Evolutionary conservation across 2,113 vertebrate genomes (phyloP).

Genomic region (Gracilinanus agilis): DNA sequence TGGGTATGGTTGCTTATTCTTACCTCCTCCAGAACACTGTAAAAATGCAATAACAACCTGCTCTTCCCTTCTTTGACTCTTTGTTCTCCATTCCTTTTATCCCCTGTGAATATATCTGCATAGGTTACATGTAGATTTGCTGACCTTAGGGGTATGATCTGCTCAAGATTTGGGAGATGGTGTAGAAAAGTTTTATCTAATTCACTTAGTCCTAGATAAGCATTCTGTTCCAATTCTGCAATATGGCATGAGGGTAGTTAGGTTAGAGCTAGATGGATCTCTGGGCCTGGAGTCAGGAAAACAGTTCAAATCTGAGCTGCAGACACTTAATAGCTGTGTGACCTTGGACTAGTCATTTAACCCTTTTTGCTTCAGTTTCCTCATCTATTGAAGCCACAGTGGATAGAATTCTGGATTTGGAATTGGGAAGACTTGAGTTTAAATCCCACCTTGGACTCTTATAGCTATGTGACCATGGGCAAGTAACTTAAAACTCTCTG

Average conservation of each 20-base stretch:
- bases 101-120: neutral
- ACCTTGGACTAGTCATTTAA: no score
- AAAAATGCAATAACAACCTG: neutral
- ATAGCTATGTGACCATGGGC: no score
- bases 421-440: no score
- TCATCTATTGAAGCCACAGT: no score
- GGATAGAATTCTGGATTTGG: neutral
- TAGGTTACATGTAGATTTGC: neutral
- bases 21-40: neutral
- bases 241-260: accelerated
- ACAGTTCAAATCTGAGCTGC: no score
- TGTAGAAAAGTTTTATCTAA: neutral
- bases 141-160: neutral
- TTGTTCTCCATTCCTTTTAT: neutral
- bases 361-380: no score
- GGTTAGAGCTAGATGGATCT: neutral
- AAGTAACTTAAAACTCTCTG: no score
- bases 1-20: neutral
- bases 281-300: neutral
- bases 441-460: no score
- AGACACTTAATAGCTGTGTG: no score
- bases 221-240: neutral
- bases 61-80: neutral
- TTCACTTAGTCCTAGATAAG: neutral
- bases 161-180: neutral